Base-by-base conservation (phyloP, 2,888 invertebrate genomes). In the Taphrorychus bicolor region DNA sequence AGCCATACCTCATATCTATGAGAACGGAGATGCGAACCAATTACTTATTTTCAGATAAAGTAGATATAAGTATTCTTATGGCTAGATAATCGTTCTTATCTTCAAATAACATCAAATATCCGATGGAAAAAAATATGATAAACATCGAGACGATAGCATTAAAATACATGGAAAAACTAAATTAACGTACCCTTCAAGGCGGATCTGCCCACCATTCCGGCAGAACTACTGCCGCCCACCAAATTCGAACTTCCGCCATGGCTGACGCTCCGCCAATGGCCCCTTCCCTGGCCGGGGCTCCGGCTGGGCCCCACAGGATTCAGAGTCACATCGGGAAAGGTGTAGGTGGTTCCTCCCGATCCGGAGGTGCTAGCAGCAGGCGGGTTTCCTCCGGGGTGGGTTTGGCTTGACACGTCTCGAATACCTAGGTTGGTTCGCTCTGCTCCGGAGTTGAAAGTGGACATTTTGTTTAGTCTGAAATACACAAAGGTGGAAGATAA, bases 191-290 rank as follows among this genome's bases (percentile, higher is more conserved):
- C 89, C 80, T 92, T 93, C 76, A 94, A 86, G 3, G 87, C 88
- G 14, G 88, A 88, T 32, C 92, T 85, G 3, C 87, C 85, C 40
- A 82, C 79, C 22, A 76, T 76, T 16, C 76, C 77, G 19, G 80
- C 79, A 17, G 80, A 78, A 41, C 78, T 77, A 83, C 84, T 59
- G 83, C 86, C 75, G 14, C 40, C 58, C 16, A 49, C 58, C 60
- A 78, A 76, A 82, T 82, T 80, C 80, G 85, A 70, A 21, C 87
- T 87, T 67, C 93, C 93, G 59, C 93, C 94, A 85, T 94, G 94
- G 81, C 94, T 94, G 74, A 93, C 89, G 75, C 94, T 94, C 71
- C 94, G 87, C 71, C 89, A 88, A 82, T 94, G 94, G 17, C 90
- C 89, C 2, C 66, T 65, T 9, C 52, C 3, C 21, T 68, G 62